Evolutionary conservation across 2,888 invertebrate genomes (phyloP).

Genomic region (Synanthedon tipuliformis): DNA sequence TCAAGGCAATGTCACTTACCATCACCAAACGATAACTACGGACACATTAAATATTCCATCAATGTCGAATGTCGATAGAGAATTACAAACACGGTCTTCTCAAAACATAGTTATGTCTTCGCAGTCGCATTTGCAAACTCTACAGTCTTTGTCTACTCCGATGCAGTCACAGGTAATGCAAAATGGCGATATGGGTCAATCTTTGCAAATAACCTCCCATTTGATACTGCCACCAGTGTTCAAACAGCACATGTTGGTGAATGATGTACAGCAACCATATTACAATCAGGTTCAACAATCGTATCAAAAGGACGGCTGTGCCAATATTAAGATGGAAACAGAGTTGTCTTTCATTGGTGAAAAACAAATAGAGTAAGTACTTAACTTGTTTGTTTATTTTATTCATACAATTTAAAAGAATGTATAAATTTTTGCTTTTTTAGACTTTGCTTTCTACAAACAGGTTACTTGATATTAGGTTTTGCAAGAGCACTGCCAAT

Average conservation of each 20-base stretch:
- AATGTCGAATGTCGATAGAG: slow-evolving; percentile 25
- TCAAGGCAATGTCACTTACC: slow-evolving; percentile 41
- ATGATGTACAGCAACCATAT: slow-evolving; percentile 36
- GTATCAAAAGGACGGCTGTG: slow-evolving; percentile 37
- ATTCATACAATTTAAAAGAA: no score
- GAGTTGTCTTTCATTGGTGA: slow-evolving; percentile 19
- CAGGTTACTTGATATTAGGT: no score
- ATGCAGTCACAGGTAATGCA: slow-evolving; percentile 22
- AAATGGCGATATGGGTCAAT: slow-evolving; percentile 33
- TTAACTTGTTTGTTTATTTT: background rate
- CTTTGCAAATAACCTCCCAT: slow-evolving; percentile 46
- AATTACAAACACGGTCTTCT: slow-evolving; percentile 28
- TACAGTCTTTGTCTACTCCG: slow-evolving; percentile 17
- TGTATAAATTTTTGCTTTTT: no score
- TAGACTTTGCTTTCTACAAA: no score
- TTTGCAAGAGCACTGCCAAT: no score
- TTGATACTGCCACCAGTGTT: slow-evolving; percentile 42
- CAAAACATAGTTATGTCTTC: slow-evolving; percentile 54
- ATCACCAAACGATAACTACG: slow-evolving; percentile 38
- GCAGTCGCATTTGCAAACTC: slow-evolving; percentile 15
- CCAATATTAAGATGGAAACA: slow-evolving; percentile 34
- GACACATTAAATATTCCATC: slow-evolving; percentile 41
- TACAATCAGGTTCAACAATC: slow-evolving; percentile 35
- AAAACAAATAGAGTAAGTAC: slow-evolving; percentile 40
- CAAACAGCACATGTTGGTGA: slow-evolving; percentile 44